A percentile compares a stretch with the other conserved stretches of the same genome.
These are phyloP conservation scores for Poecilia wingei DNA, from an alignment of 2,797 vertebrate genomes.

Conservation along the genomic window DNA sequence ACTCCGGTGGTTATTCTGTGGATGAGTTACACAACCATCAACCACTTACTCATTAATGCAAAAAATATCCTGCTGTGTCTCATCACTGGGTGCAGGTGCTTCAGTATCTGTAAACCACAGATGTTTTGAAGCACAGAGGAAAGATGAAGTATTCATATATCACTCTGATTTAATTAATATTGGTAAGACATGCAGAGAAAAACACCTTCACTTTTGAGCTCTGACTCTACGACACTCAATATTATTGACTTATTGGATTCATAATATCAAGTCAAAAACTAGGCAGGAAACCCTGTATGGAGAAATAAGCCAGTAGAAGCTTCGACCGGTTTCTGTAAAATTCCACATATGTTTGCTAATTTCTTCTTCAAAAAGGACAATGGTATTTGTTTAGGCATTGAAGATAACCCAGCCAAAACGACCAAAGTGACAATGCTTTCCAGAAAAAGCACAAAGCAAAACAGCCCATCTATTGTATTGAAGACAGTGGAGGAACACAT, in stretches of 20 bases:
- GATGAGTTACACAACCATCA: constrained; percentile 46
- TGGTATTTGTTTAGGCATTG: constrained; percentile 20
- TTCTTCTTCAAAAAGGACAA: constrained; percentile 10
- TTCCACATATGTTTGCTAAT: constrained; percentile 10
- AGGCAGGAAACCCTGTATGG: not conserved
- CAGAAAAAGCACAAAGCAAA: constrained; percentile 49
- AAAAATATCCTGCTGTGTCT: constrained; percentile 12
- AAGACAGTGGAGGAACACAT: constrained; percentile 53
- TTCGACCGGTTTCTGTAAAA: not conserved
- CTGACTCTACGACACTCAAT: constrained; percentile 3
- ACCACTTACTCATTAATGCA: constrained; percentile 46
- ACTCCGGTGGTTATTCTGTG: constrained; percentile 57
- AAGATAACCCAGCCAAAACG: constrained; percentile 22
- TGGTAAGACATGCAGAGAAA: constrained; percentile 12
- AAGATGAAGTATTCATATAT: constrained; percentile 19
- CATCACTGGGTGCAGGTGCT: constrained; percentile 32
- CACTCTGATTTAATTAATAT: constrained; percentile 7
- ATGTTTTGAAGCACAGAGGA: constrained; percentile 29
- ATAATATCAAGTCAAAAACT: not conserved
- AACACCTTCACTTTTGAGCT: constrained; percentile 12
- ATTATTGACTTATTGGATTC: not conserved
- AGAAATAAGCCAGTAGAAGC: constrained; percentile 10
- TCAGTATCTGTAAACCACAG: constrained; percentile 29
- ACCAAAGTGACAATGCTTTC: constrained; percentile 40
- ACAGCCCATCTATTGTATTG: constrained; percentile 57